These are phyloP conservation scores for Notiomystis cincta DNA, from an alignment of 2,113 vertebrate species.

Conservation along the genomic window DNA sequence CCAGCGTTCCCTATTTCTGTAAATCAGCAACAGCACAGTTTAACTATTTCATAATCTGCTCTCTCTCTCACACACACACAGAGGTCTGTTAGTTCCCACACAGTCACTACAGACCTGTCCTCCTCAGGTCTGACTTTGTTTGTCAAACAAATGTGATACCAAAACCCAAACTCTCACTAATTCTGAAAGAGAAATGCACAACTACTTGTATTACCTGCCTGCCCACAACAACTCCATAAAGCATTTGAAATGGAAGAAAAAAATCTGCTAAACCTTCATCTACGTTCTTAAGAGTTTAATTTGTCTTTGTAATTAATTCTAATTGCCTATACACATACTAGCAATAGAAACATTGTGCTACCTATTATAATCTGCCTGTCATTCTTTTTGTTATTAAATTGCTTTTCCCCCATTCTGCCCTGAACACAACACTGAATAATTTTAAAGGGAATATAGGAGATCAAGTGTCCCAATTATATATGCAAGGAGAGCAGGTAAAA, in stretches of 20 bases:
- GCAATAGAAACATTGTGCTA: neutral
- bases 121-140: neutral
- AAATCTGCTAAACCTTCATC: neutral
- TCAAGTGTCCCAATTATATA: neutral
- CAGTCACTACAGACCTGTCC: neutral
- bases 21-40: neutral
- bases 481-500: neutral
- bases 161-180: neutral
- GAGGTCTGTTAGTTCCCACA: neutral
- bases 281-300: neutral
- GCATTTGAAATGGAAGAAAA: neutral
- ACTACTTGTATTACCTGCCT: neutral
- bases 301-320: conserved; percentile 19
- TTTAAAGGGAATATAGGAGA: neutral
- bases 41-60: neutral
- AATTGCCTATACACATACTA: neutral
- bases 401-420: neutral
- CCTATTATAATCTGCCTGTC: neutral
- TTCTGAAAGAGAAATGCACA: neutral
- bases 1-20: neutral
- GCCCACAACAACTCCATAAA: neutral
- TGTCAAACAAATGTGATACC: neutral
- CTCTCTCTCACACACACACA: neutral
- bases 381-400: neutral
- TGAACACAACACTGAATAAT: neutral